These are phyloP conservation scores for Aldrovandia affinis DNA, from an alignment of 2,797 vertebrate genomes.

Conservation along the genomic window DNA sequence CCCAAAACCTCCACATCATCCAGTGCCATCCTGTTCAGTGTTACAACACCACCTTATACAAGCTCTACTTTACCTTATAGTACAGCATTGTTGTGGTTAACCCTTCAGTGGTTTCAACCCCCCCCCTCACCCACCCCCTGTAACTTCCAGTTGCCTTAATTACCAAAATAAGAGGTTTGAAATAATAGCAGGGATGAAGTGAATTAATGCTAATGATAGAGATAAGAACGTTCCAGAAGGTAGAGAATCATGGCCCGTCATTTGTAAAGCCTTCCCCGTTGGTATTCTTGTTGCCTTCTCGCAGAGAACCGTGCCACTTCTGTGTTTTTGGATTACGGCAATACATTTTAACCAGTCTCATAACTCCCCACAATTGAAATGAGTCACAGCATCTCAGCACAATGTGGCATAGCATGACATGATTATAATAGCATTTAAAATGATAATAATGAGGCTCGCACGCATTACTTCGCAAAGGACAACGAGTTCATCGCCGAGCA, in stretches of 20 bases:
- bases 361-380: neutral
- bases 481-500: neutral
- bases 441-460: neutral
- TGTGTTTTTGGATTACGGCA: neutral
- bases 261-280: neutral
- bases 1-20: neutral
- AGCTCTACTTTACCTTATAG: neutral
- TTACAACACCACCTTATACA: neutral
- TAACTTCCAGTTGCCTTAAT: conserved; percentile 1
- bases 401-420: neutral
- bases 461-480: neutral
- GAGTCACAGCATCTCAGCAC: neutral
- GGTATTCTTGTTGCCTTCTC: neutral
- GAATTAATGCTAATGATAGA: conserved; percentile 19
- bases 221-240: neutral
- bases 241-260: neutral
- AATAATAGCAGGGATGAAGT: conserved; percentile 21
- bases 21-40: neutral
- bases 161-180: conserved; percentile 15
- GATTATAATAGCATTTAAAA: neutral
- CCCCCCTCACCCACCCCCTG: neutral
- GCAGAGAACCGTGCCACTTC: neutral
- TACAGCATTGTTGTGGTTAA: conserved; percentile 4
- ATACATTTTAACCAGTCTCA: neutral
- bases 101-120: neutral